phyloP scores from a whole-genome alignment of 2,888 invertebrate genomes.

The Campopleginae sp. region DNA sequence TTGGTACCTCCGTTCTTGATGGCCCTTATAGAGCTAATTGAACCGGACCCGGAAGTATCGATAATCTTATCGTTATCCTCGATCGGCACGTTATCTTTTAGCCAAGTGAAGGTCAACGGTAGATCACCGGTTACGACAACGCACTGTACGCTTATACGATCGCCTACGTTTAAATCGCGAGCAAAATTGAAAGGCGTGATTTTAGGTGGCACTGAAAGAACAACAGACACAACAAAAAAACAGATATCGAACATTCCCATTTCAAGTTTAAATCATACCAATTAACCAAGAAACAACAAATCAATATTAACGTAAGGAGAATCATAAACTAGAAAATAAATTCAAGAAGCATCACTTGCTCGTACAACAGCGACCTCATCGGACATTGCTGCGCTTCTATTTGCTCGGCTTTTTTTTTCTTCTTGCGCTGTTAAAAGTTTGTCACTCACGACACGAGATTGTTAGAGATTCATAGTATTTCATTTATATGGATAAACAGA shows the following conservation, averaged over 20 bases:
- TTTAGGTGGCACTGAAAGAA: constrained; percentile 87
- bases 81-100: constrained; percentile 86
- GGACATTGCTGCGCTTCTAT: constrained; percentile 11
- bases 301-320: not conserved
- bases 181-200: constrained; percentile 89
- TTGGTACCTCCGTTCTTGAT: constrained; percentile 46
- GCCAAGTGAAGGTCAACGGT: constrained; percentile 88
- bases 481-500: constrained; percentile 34
- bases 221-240: constrained; percentile 42
- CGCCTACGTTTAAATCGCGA: constrained; percentile 87
- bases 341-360: constrained; percentile 24
- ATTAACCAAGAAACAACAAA: constrained; percentile 22
- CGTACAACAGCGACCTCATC: constrained; percentile 16
- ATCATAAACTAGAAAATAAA: constrained; percentile 27
- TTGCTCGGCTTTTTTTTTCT: constrained; percentile 21
- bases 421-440: constrained; percentile 5
- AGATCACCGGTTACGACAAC: constrained; percentile 87
- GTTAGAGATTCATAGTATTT: constrained; percentile 30
- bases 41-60: constrained; percentile 62
- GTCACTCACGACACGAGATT: constrained; percentile 54
- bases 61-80: constrained; percentile 75
- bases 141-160: constrained; percentile 87
- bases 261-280: constrained; percentile 39
- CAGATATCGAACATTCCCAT: constrained; percentile 68
- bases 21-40: constrained; percentile 42